phyloP scores from a whole-genome alignment of 2,113 vertebrate species.

The Chaetodon trifascialis region DNA sequence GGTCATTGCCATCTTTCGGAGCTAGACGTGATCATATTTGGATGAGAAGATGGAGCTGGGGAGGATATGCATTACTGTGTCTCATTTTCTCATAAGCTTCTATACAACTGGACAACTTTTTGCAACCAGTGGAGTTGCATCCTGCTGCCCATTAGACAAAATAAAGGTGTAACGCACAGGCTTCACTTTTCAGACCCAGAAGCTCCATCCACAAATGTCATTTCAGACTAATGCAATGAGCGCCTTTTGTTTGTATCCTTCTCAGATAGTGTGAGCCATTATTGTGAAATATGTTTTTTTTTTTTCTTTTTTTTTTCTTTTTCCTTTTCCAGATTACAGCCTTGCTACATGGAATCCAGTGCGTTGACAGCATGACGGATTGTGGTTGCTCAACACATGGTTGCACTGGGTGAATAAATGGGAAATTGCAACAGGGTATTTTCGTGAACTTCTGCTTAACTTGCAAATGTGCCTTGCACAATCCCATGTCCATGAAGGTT shows the following conservation, averaged over 20 bases:
- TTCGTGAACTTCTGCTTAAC: conserved; percentile 63
- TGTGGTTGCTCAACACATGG: conserved; percentile 49
- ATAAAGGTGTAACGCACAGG: too few species aligned
- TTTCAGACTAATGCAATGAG: neutral
- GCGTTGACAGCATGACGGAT: conserved; percentile 2
- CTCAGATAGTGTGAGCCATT: neutral
- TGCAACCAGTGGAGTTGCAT: too few species aligned
- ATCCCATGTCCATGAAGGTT: conserved; percentile 1
- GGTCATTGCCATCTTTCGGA: too few species aligned
- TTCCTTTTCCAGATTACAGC: conserved; percentile 11
- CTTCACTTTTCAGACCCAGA: too few species aligned
- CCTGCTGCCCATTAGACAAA: too few species aligned
- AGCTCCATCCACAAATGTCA: neutral
- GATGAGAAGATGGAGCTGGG: too few species aligned
- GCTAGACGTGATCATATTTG: too few species aligned
- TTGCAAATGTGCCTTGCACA: conserved; percentile 44
- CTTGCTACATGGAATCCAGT: conserved; percentile 22
- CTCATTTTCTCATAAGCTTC: too few species aligned
- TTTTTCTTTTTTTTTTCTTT: neutral
- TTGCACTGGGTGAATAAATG: conserved; percentile 37
- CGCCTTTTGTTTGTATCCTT: neutral
- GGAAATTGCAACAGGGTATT: conserved; percentile 69
- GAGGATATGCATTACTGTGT: too few species aligned
- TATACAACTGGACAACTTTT: too few species aligned
- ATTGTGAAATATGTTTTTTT: neutral